phyloP scores from a whole-genome alignment of 2,888 invertebrate genomes.

The Leptinotarsa juncta region DNA sequence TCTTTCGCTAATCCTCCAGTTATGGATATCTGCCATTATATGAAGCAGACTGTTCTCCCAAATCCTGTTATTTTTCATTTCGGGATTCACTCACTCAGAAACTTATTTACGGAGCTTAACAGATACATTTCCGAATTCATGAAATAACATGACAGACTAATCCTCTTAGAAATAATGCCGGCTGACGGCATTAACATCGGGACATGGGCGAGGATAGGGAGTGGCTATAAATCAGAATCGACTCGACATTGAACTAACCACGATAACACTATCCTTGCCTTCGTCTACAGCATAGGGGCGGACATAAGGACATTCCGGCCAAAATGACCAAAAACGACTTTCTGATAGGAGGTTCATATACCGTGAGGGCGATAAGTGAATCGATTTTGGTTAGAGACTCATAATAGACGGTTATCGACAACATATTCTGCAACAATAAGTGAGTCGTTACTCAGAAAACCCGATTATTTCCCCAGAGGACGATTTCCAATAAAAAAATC shows the following conservation, averaged over 20 bases:
- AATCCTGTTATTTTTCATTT: conserved; percentile 20
- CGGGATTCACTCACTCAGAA: conserved; percentile 18
- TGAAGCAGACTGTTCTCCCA: conserved; percentile 7
- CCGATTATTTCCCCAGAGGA: too few species aligned
- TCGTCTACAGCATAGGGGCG: conserved; percentile 32
- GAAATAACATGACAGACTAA: conserved; percentile 28
- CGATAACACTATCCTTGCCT: conserved; percentile 42
- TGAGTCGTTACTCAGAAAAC: too few species aligned
- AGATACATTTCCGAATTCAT: conserved; percentile 10
- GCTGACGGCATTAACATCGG: conserved; percentile 26
- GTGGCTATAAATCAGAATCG: conserved; percentile 43
- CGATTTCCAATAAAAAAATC: too few species aligned
- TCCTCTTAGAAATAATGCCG: conserved; percentile 37
- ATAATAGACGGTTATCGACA: neutral
- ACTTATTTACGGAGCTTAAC: conserved; percentile 21
- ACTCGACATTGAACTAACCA: conserved; percentile 47
- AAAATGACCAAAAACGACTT: neutral
- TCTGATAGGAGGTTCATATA: neutral
- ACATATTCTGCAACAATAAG: neutral
- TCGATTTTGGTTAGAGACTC: neutral
- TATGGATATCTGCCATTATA: conserved; percentile 9
- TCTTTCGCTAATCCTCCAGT: neutral
- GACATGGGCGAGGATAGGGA: conserved; percentile 22
- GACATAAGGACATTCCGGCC: neutral
- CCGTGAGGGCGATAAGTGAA: neutral